Evolutionary conservation across 23 tunicate genomes (phyloP).

Genomic region (Clavelina lepadiformis): DNA sequence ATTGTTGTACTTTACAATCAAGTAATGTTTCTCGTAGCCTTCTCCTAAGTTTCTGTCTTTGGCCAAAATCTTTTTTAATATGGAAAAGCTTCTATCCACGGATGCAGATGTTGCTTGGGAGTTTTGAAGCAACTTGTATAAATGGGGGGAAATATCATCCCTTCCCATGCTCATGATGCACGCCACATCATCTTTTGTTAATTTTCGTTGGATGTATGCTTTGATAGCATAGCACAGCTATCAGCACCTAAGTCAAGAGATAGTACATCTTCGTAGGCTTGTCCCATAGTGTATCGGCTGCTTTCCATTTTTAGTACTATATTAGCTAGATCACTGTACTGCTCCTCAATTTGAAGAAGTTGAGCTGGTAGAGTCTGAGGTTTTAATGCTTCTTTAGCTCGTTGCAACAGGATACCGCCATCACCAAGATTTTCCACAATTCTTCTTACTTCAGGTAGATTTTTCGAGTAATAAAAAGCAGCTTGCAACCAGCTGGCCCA

Average conservation of each 20-base stretch:
- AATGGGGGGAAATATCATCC: constrained; percentile 2
- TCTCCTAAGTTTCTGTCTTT: constrained; percentile 10
- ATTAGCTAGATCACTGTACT: constrained; percentile 5
- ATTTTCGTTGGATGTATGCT: too few species aligned
- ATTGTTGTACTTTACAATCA: constrained; percentile 14
- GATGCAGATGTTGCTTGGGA: constrained; percentile 7
- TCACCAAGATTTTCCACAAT: constrained; percentile 16
- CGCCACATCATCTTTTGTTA: too few species aligned
- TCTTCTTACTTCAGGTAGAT: constrained; percentile 9
- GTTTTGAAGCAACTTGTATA: constrained; percentile 3
- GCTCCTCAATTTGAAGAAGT: constrained; percentile 3
- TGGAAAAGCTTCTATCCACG: constrained; percentile 15
- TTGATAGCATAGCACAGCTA: too few species aligned
- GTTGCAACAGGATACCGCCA: constrained; percentile 1
- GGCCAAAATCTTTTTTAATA: constrained; percentile 8
- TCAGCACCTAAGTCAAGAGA: too few species aligned
- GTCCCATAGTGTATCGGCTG: constrained; percentile 15
- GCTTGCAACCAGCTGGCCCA: constrained; percentile 35
- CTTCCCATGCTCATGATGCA: too few species aligned
- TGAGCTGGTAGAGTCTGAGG: constrained; percentile 1
- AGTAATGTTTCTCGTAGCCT: constrained; percentile 6
- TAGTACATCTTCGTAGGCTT: too few species aligned
- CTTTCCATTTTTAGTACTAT: constrained; percentile 28
- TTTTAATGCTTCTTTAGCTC: constrained; percentile 13
- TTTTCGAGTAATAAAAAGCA: constrained; percentile 10